Evolutionary conservation across 2,113 vertebrate genomes (phyloP), one percentile per base, ranked within the genome.

Genomic region (Mola mola): DNA sequence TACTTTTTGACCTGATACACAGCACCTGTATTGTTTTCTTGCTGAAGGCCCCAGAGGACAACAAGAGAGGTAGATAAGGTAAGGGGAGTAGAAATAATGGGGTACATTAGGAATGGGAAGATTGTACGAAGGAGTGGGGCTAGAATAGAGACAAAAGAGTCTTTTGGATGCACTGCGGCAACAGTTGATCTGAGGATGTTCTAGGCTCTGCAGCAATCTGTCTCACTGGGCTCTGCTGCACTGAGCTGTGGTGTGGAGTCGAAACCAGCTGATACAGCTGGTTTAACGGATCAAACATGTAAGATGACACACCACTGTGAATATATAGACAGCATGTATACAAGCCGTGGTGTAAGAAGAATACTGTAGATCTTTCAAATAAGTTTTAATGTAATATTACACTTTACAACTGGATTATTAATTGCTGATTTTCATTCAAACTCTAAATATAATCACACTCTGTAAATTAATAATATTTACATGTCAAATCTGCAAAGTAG

Each of bases 181-280:
- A 87, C 83, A 84, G 82, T 67, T 85, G 67, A 77, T 75, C 50
- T 6, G 40, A 70, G 69, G 19, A 78, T 63, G 28, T 61, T 76
- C 44, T 19, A 16, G 11, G 42, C 61, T 83, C 75, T 80, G 83
- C 81, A 80, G 81, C 72, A 75, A 65, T 74, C 67, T 61, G 72
- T 76, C 70, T 83, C 40, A 11, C 52, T 51, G 56, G 28, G 40
- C 48, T 64, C 13, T 83, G 73, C 87, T 84, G 87, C 84, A 89
- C 76, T 70, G 83, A 66, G 76, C 76, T 70, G 66, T 82, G 81
- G 80, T 82, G 78, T 50, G 59, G 87, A 67, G 74, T 82, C 75
- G 72, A 72, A 87, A 85, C 83, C 58, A 52, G 10, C 15, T 29
- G 29, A 63, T 22, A 29, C 53, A 21, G 34, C 6, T 0, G 24